A percentile compares a stretch with the other conserved stretches of the same genome.
Conservation (phyloP, 1,140 invertebrate genomes). For the Rhagoletis zephyria region DNA sequence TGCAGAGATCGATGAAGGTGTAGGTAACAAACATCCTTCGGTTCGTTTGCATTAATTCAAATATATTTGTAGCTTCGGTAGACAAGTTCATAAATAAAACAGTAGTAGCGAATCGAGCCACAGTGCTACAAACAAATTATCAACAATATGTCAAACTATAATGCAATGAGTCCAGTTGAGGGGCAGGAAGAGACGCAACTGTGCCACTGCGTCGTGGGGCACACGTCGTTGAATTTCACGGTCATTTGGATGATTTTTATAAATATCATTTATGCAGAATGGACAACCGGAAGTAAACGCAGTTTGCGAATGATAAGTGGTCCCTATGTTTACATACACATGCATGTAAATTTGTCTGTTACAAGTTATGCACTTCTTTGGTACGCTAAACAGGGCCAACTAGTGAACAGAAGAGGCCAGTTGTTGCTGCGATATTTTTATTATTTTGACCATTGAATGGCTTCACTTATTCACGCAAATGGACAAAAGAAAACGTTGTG, state of each 20-base stretch:
- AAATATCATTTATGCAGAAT: not conserved
- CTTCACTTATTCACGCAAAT: not conserved
- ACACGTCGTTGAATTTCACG: conserved; percentile 18
- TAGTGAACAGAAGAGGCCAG: not conserved
- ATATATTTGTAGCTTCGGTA: not conserved
- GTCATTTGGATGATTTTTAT: conserved; percentile 9
- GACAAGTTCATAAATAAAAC: conserved; percentile 41
- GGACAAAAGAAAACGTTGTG: not conserved
- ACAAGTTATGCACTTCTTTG: not conserved
- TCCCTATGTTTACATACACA: not conserved
- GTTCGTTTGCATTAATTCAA: not conserved
- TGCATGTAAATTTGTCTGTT: not conserved
- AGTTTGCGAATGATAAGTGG: conserved; percentile 43
- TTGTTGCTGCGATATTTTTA: conserved; percentile 46
- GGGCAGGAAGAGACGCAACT: not conserved
- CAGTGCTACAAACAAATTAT: conserved; percentile 35
- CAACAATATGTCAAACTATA: conserved; percentile 47
- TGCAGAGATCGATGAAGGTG: conserved; percentile 14
- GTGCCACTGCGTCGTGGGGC: not conserved
- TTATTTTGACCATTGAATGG: conserved; percentile 27
- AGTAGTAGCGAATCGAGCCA: not conserved
- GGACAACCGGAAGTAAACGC: conserved; percentile 33
- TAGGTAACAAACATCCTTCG: not conserved
- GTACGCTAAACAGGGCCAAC: not conserved
- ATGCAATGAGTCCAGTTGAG: not conserved